These are phyloP conservation scores for Watsonalla cultraria DNA, from an alignment of 2,888 invertebrate genomes.

Conservation along the genomic window DNA sequence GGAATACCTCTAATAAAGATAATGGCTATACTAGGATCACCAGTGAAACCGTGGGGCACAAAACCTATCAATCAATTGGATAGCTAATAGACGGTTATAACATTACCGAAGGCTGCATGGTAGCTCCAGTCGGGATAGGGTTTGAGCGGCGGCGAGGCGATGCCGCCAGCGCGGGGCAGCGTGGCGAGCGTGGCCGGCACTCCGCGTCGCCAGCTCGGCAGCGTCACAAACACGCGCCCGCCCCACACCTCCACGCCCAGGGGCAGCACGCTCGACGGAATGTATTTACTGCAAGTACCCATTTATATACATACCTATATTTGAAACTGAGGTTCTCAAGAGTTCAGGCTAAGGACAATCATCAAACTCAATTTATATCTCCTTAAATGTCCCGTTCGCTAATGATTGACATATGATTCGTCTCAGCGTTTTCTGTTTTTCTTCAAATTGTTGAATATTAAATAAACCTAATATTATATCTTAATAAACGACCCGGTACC, in stretches of 20 bases:
- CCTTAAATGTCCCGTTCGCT: no score
- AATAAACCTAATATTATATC: no score
- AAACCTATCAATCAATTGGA: not conserved
- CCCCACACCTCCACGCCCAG: slow-evolving; percentile 85
- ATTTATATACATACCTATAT: not conserved
- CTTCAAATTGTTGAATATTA: no score
- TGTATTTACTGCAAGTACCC: slow-evolving; percentile 69
- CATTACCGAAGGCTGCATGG: slow-evolving; percentile 77
- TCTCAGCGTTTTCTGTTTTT: no score
- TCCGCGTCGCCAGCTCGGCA: slow-evolving; percentile 87
- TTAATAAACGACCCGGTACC: no score
- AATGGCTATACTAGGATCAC: no score
- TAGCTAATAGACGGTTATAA: not conserved
- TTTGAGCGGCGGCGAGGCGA: slow-evolving; percentile 78
- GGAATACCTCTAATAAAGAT: no score
- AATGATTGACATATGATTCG: no score
- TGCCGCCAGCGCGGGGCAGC: slow-evolving; percentile 78
- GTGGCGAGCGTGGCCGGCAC: slow-evolving; percentile 86
- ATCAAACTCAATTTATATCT: no score
- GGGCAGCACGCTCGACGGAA: slow-evolving; percentile 86
- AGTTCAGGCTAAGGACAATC: no score
- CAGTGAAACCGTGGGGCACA: no score
- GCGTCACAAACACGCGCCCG: slow-evolving; percentile 84
- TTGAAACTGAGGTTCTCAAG: not conserved
- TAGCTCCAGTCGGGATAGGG: slow-evolving; percentile 89